Evolutionary conservation across 2,888 invertebrate species (phyloP).

Genomic region (Leptopilina myrica): DNA sequence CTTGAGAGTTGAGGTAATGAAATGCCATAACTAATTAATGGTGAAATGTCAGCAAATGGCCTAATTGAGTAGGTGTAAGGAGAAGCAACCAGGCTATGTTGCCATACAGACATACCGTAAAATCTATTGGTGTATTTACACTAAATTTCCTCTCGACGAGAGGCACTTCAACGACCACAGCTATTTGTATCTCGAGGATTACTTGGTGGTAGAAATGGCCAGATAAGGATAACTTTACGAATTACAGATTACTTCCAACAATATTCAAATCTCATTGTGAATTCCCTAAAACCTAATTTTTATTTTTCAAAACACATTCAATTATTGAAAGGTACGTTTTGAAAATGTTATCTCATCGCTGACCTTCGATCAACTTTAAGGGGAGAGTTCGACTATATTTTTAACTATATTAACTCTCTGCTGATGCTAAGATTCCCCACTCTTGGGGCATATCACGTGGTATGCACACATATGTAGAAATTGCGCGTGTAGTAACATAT

Average conservation of each 20-base stretch:
- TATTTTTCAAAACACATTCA: no score
- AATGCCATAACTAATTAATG: slow-evolving; percentile 24
- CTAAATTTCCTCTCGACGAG: not conserved
- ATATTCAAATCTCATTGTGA: not conserved
- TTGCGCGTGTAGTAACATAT: no score
- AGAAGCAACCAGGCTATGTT: slow-evolving; percentile 15
- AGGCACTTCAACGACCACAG: not conserved
- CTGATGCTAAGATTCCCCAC: no score
- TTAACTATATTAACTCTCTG: no score
- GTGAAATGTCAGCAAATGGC: slow-evolving; percentile 15
- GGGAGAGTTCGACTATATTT: no score
- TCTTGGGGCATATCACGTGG: no score
- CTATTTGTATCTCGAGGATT: slow-evolving; percentile 10
- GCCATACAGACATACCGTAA: not conserved
- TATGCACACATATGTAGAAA: no score
- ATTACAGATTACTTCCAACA: not conserved
- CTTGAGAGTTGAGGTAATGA: not conserved
- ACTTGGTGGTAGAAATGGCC: slow-evolving; percentile 17
- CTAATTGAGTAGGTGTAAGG: slow-evolving; percentile 33
- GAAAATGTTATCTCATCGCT: no score
- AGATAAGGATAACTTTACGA: slow-evolving; percentile 23
- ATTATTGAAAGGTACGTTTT: no score
- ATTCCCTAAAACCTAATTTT: not conserved
- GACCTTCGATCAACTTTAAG: no score
- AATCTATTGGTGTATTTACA: slow-evolving; percentile 19